These are phyloP conservation scores for Glossosoma conforme DNA, from an alignment of 1,140 invertebrate genomes.

Conservation along the genomic window DNA sequence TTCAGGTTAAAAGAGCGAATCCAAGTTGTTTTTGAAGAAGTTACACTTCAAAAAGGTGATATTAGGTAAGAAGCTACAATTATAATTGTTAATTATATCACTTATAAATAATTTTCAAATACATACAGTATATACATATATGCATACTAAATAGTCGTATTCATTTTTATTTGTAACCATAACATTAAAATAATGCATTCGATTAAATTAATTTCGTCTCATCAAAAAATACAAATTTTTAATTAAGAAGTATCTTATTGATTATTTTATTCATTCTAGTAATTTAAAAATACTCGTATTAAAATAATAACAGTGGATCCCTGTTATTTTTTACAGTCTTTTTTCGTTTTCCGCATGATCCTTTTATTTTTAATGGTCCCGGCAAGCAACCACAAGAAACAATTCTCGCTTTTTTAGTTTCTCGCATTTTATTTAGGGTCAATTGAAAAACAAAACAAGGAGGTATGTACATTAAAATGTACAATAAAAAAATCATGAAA, in stretches of 20 bases:
- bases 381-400: too few relatives aligned
- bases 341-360: too few relatives aligned
- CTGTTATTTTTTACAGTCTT: neutral
- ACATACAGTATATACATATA: neutral
- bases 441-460: too few relatives aligned
- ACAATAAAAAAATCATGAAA: too few relatives aligned
- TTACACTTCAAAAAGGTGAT: constrained; percentile 61
- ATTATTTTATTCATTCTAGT: neutral
- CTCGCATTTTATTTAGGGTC: too few relatives aligned
- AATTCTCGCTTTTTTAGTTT: too few relatives aligned
- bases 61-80: constrained; percentile 53
- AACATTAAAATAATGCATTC: neutral
- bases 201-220: neutral
- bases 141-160: neutral
- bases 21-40: constrained; percentile 59
- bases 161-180: neutral
- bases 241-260: neutral
- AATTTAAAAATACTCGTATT: neutral
- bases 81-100: too few relatives aligned
- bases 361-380: too few relatives aligned
- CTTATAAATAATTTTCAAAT: neutral
- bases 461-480: too few relatives aligned
- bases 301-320: neutral
- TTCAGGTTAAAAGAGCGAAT: constrained; percentile 59
- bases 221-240: neutral